Conservation (phyloP, 2,888 invertebrate genomes). For the Trilocha varians region DNA sequence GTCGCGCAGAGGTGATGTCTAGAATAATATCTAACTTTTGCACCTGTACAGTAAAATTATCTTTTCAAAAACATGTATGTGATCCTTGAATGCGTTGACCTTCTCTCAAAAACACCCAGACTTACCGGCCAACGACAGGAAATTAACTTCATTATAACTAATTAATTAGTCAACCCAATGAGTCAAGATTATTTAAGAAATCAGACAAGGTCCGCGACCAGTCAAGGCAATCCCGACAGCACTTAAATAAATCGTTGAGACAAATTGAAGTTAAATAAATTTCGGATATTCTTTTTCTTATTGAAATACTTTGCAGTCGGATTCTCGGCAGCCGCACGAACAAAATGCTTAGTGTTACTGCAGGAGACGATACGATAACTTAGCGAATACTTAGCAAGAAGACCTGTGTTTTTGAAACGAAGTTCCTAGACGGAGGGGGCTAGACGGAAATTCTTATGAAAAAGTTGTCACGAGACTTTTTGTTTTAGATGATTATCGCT, state of each 20-base stretch:
- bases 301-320: background rate
- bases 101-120: background rate
- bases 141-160: constrained; percentile 14
- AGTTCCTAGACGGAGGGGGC: too few species aligned
- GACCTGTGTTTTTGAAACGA: too few species aligned
- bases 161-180: constrained; percentile 15
- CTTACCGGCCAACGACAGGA: constrained; percentile 12
- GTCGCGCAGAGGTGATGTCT: too few species aligned
- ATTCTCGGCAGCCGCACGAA: background rate
- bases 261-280: constrained; percentile 2
- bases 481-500: too few species aligned
- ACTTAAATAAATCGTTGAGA: background rate
- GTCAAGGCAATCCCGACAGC: background rate
- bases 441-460: too few species aligned
- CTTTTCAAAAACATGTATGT: too few species aligned
- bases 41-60: too few species aligned
- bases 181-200: constrained; percentile 13
- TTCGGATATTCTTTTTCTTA: background rate
- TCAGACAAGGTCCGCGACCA: constrained; percentile 7
- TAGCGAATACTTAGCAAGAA: too few species aligned
- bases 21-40: too few species aligned
- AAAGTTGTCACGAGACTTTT: too few species aligned
- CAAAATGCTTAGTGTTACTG: too few species aligned
- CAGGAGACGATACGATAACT: too few species aligned
- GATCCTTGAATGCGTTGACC: constrained; percentile 18